Base-by-base conservation (phyloP, 2,888 invertebrate genomes). In the Cryptocheilus praepositus region DNA sequence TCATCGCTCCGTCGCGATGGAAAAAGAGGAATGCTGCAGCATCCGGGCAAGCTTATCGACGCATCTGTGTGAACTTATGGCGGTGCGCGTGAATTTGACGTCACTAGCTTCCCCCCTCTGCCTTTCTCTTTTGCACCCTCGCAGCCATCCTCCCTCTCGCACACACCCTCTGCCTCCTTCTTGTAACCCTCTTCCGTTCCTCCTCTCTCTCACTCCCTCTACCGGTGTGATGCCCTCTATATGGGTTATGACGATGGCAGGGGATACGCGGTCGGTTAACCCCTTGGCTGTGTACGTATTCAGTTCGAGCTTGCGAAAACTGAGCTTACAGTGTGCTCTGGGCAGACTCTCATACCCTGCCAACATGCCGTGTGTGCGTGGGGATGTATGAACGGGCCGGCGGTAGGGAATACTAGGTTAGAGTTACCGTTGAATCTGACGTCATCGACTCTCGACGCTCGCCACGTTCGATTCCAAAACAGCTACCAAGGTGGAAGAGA, bases 171-270 rank as follows among this genome's bases (percentile, higher is more conserved):
- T 36, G 36, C 11, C 36, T 36, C 36, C 45, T 44, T 57, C 52
- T 49, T 19, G 49, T 19, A n/a, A 49, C 19, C 3, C 13, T 46
- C 28, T 44, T 62, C 25, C 46, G 18, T 36, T 36, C 57, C 59
- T 11, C 60, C 52, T 52, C 21, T 52, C 52, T 36, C 36, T 36
- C 36, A 11, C 36, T n/a, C 49, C 16, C 18, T 52, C 52, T 15
- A n/a, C 57, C 83, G 81, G 85, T 85, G 84, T 85, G 85, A 85
- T 80, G 84, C 81, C 85, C 86, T 84, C 82, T 84, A 85, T 85
- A 82, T 85, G 86, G 85, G 85, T 85, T 85, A 85, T 85, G 85
- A 85, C 85, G 86, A 85, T 84, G 79, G 79, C 80, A 64, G 76
- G 74, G 70, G 70, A 74, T 75, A 76, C 71, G 75, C 64, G 73